phyloP scores from a whole-genome alignment of 1,140 invertebrate genomes.

The Drosophila sturtevanti region DNA sequence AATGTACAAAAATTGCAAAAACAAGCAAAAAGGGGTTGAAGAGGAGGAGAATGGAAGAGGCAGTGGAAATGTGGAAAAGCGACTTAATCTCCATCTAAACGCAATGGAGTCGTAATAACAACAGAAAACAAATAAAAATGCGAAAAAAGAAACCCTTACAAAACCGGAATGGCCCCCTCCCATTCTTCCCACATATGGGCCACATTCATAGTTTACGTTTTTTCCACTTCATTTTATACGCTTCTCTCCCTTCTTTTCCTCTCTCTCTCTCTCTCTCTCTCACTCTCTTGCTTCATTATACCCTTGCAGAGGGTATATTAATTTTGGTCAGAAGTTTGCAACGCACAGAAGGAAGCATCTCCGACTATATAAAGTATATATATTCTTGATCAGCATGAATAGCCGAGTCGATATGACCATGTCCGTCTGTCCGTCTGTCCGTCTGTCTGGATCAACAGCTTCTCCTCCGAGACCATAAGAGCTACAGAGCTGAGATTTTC shows the following conservation, averaged over 20 bases:
- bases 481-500: too few relatives aligned
- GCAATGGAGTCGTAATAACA: constrained; percentile 81
- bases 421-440: too few relatives aligned
- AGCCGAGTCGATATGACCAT: too few relatives aligned
- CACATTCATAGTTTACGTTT: constrained; percentile 73
- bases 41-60: neutral
- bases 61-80: constrained; percentile 25
- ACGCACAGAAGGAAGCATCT: too few relatives aligned
- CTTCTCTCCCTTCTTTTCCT: constrained; percentile 13
- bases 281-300: too few relatives aligned
- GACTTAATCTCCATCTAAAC: constrained; percentile 80
- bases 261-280: constrained; percentile 16
- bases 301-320: too few relatives aligned
- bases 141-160: constrained; percentile 29
- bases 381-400: too few relatives aligned
- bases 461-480: too few relatives aligned
- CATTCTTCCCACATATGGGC: constrained; percentile 27
- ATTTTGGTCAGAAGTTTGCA: too few relatives aligned
- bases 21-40: constrained; percentile 40
- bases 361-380: too few relatives aligned
- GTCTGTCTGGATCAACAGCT: too few relatives aligned
- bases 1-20: constrained; percentile 40
- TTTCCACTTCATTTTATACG: constrained; percentile 77
- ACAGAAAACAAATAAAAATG: constrained; percentile 77
- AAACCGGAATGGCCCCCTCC: neutral